Conservation (phyloP, 2,113 vertebrate genomes). For the Cyprinodon brontotheroides region DNA sequence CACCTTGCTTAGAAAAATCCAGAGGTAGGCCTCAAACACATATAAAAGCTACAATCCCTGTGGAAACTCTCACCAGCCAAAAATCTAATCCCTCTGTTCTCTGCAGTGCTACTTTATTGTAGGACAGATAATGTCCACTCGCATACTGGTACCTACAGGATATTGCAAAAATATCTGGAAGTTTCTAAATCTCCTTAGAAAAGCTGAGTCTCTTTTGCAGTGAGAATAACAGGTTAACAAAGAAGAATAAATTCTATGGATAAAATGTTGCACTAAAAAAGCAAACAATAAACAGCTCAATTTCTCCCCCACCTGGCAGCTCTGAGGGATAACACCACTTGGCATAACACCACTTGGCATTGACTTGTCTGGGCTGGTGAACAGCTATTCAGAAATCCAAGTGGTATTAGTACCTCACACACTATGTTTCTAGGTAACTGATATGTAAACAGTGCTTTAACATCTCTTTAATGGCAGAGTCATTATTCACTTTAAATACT, state of each 20-base stretch:
- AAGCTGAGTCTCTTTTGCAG: slow-evolving; percentile 10
- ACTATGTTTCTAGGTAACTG: not conserved
- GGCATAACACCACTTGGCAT: slow-evolving; percentile 12
- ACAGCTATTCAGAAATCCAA: not conserved
- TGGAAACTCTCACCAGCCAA: slow-evolving; percentile 35
- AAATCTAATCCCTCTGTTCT: slow-evolving; percentile 62
- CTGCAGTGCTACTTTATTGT: slow-evolving; percentile 54
- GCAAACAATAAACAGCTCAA: slow-evolving; percentile 9
- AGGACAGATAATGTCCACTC: slow-evolving; percentile 40
- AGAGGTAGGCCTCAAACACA: slow-evolving; percentile 20
- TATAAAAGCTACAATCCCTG: slow-evolving; percentile 22
- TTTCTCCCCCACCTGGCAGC: slow-evolving; percentile 58
- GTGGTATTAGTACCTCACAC: not conserved
- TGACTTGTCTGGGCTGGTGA: slow-evolving; percentile 2
- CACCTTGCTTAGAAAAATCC: slow-evolving; percentile 1
- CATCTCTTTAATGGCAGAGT: not conserved
- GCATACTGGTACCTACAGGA: slow-evolving; percentile 27
- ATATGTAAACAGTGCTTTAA: not conserved
- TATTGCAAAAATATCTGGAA: slow-evolving; percentile 36
- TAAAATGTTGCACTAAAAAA: slow-evolving; percentile 23
- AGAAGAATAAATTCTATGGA: slow-evolving; percentile 12
- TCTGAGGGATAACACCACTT: slow-evolving; percentile 13
- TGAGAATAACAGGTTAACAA: slow-evolving; percentile 14
- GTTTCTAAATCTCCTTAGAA: slow-evolving; percentile 8
- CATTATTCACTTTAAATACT: not conserved